Conservation (phyloP, 2,113 vertebrate genomes). For the Struthio camelus region DNA sequence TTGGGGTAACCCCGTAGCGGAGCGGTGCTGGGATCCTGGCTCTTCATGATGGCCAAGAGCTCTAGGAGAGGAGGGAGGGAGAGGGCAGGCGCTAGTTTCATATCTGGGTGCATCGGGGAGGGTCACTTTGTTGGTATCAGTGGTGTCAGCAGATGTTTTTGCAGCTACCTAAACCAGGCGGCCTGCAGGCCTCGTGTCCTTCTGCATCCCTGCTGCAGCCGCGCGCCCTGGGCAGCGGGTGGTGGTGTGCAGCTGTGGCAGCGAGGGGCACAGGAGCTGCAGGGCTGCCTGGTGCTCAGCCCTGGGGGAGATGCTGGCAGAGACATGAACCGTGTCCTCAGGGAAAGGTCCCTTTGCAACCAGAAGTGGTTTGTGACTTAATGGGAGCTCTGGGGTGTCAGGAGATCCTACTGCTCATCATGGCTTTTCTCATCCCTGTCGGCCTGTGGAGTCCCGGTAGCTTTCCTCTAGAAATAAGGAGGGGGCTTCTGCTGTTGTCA, state of each 20-base stretch:
- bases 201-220: no score
- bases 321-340: not conserved
- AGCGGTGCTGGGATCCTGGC: not conserved
- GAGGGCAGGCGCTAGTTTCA: not conserved
- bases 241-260: no score
- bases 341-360: not conserved
- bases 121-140: fast-evolving
- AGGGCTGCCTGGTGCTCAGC: no score
- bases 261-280: not conserved
- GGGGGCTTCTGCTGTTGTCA: no score
- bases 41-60: fast-evolving
- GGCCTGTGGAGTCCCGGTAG: not conserved
- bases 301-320: not conserved
- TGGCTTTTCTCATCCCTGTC: no score
- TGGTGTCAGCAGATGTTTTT: not conserved
- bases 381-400: not conserved
- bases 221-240: no score
- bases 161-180: no score
- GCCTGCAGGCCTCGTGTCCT: not conserved
- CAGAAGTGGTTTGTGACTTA: not conserved
- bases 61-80: not conserved
- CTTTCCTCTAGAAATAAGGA: not conserved
- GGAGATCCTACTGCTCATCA: not conserved
- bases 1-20: not conserved
- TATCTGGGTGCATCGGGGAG: fast-evolving